Percentiles rank a stretch among this genome's conserved stretches.
These are phyloP conservation scores for Porphyrio hochstetteri DNA, from an alignment of 2,113 vertebrate genomes.

Conservation along the genomic window DNA sequence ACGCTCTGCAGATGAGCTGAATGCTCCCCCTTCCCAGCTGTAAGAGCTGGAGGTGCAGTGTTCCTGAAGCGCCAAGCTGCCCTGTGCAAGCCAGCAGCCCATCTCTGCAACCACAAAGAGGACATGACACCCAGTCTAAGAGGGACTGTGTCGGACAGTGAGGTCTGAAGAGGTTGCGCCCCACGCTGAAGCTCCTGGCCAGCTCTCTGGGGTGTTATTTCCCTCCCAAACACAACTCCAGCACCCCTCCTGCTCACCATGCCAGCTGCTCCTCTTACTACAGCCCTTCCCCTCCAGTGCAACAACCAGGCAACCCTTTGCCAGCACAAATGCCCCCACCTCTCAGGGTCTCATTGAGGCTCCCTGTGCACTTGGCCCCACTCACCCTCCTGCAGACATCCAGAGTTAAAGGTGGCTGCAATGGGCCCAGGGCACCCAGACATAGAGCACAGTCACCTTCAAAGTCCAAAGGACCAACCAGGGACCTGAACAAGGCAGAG, in stretches of 20 bases:
- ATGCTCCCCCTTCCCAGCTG: background rate
- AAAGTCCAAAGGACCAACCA: background rate
- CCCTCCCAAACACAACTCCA: background rate
- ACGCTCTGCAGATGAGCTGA: background rate
- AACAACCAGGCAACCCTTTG: background rate
- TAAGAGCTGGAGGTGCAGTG: background rate
- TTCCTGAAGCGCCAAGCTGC: background rate
- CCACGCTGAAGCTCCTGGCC: background rate
- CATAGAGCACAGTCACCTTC: background rate
- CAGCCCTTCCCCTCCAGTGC: background rate
- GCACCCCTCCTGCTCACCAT: background rate
- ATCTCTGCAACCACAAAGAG: background rate
- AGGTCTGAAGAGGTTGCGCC: background rate
- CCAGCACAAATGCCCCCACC: background rate
- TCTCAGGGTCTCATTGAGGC: background rate
- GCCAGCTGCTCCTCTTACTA: background rate
- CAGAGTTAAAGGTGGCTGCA: background rate
- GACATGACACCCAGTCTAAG: accelerated
- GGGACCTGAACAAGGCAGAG: background rate
- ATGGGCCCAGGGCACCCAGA: background rate
- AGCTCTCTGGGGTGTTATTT: background rate
- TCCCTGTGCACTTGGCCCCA: background rate
- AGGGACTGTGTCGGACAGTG: background rate
- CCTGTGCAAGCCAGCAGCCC: accelerated
- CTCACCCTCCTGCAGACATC: background rate